These are phyloP conservation scores for Catharus ustulatus DNA, from an alignment of 2,797 vertebrate species.

Conservation along the genomic window DNA sequence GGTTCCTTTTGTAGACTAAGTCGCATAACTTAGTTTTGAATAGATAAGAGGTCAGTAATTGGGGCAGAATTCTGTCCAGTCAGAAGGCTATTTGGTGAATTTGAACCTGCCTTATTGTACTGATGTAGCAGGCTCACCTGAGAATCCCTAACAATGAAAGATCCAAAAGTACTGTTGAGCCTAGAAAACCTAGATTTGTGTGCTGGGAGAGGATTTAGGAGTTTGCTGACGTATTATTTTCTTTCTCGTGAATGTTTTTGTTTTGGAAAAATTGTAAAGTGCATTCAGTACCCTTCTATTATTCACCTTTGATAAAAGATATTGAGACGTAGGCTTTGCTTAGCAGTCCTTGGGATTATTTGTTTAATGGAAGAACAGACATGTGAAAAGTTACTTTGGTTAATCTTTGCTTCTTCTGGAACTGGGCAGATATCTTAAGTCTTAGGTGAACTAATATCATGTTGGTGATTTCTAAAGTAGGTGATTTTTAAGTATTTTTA, in stretches of 20 bases:
- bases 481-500: not conserved
- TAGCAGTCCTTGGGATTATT: not conserved
- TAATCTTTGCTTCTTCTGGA: not conserved
- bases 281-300: not conserved
- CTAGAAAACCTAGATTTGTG: not conserved
- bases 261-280: not conserved
- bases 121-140: not conserved
- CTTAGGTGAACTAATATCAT: not conserved
- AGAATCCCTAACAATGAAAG: not conserved
- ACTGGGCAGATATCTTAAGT: not conserved
- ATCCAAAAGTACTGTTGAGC: not conserved
- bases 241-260: not conserved
- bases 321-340: not conserved
- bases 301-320: not conserved
- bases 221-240: not conserved
- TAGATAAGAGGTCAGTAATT: not conserved
- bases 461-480: not conserved
- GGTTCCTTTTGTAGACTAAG: not conserved
- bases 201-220: not conserved
- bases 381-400: not conserved
- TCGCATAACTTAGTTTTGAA: not conserved
- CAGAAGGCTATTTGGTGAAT: not conserved
- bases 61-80: not conserved
- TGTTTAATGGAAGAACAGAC: not conserved
- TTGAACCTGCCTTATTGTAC: not conserved